Evolutionary conservation across 2,888 invertebrate genomes (phyloP).

Genomic region (Epicampocera succincta): DNA sequence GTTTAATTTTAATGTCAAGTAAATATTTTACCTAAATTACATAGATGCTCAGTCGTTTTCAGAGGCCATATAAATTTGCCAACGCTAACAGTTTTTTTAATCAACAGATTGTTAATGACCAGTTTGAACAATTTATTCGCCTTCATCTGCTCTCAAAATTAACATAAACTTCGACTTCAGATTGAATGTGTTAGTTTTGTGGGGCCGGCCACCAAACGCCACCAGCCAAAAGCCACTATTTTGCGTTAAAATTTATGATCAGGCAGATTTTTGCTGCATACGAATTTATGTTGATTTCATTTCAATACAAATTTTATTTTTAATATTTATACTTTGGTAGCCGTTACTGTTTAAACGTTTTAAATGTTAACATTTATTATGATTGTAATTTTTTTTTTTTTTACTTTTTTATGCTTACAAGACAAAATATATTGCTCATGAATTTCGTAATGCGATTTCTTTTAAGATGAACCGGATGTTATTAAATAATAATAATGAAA

Average conservation of each 20-base stretch:
- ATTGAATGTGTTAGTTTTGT: not conserved
- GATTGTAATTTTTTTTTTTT: constrained; percentile 33
- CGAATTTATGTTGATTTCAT: constrained; percentile 55
- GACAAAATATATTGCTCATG: constrained; percentile 2
- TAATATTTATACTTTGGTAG: constrained; percentile 31
- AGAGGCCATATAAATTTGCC: not conserved
- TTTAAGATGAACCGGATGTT: constrained; percentile 17
- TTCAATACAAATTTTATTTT: constrained; percentile 32
- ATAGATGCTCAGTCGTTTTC: not conserved
- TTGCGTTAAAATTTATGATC: constrained; percentile 41
- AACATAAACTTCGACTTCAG: not conserved
- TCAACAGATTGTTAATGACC: not conserved
- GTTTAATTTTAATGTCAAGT: not conserved
- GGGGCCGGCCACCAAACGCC: constrained; percentile 1
- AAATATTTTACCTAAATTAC: not conserved
- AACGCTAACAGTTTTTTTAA: not conserved
- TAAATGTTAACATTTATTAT: constrained; percentile 60
- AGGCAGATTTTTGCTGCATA: constrained; percentile 1
- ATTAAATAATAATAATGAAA: no score
- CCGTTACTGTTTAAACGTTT: constrained; percentile 32
- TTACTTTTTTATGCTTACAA: not conserved
- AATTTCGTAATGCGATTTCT: not conserved
- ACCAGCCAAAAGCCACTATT: constrained; percentile 20
- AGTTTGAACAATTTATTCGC: not conserved
- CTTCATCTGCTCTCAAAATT: not conserved